Evolutionary conservation across 1,140 invertebrate genomes (phyloP).

Genomic region (Vollenhovia emeryi): DNA sequence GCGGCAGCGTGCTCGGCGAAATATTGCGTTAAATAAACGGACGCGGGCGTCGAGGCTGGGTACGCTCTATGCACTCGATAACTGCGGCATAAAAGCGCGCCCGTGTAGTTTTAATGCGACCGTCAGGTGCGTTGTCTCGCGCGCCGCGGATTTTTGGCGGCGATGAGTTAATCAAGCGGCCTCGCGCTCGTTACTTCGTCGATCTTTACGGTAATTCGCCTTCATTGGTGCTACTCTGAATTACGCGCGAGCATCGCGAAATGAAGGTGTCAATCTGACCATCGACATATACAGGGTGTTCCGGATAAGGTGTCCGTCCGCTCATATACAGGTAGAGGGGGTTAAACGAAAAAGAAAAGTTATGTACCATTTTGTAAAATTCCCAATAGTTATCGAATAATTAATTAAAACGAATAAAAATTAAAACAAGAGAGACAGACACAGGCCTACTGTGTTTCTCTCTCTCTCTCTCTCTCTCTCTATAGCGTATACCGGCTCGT

Average conservation of each 20-base stretch:
- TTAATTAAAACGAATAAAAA: too few species aligned
- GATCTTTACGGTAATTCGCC: background rate
- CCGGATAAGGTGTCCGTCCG: too few species aligned
- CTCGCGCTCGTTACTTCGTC: background rate
- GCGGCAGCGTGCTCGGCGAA: slow-evolving; percentile 41
- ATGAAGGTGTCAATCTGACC: too few species aligned
- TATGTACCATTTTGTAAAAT: too few species aligned
- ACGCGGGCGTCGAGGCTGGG: background rate
- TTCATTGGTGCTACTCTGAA: background rate
- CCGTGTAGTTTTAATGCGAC: slow-evolving; percentile 50
- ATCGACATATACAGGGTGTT: too few species aligned
- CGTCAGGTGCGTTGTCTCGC: slow-evolving; percentile 22
- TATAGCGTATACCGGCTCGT: too few species aligned
- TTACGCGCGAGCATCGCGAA: background rate
- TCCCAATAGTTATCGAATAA: too few species aligned
- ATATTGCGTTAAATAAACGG: slow-evolving; percentile 65
- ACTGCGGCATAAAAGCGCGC: slow-evolving; percentile 46
- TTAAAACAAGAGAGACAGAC: too few species aligned
- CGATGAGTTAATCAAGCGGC: slow-evolving; percentile 40
- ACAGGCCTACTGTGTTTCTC: too few species aligned
- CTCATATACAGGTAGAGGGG: too few species aligned
- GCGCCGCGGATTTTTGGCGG: slow-evolving; percentile 7
- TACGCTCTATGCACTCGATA: slow-evolving; percentile 36
- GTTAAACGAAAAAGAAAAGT: too few species aligned
- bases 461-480: too few species aligned